phyloP scores from a whole-genome alignment of 2,888 invertebrate species.

The Eretmocerus hayati region DNA sequence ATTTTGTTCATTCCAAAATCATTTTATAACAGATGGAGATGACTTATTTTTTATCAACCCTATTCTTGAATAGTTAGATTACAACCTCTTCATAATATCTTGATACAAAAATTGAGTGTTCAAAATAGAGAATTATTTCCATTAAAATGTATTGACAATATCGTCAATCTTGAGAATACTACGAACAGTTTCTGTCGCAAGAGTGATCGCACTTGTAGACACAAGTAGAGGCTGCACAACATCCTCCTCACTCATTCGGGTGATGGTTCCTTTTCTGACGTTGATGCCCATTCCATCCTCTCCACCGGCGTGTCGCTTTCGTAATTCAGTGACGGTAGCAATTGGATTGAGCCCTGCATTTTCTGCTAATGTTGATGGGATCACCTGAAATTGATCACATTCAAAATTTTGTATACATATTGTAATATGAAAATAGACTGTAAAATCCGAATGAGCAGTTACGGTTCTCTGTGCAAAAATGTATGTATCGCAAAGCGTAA shows the following conservation, averaged over 20 bases:
- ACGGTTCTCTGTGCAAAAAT: too few species aligned
- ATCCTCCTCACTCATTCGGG: constrained; percentile 94
- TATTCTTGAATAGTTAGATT: too few species aligned
- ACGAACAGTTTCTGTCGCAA: constrained; percentile 94
- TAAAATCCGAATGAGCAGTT: too few species aligned
- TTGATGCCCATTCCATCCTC: constrained; percentile 89
- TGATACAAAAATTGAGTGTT: too few species aligned
- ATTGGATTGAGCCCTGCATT: constrained; percentile 91
- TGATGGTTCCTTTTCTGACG: constrained; percentile 91
- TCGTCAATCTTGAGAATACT: constrained; percentile 99
- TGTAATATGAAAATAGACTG: too few species aligned
- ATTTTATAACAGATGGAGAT: too few species aligned
- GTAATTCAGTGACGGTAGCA: constrained; percentile 91
- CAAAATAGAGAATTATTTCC: too few species aligned
- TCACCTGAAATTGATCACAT: constrained; percentile 51
- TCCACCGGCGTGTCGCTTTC: constrained; percentile 86
- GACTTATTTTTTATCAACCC: too few species aligned
- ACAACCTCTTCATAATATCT: too few species aligned
- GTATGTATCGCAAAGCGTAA: too few species aligned
- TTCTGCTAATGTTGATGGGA: constrained; percentile 85
- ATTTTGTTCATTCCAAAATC: too few species aligned
- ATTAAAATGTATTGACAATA: constrained; percentile 68
- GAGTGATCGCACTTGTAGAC: constrained; percentile 83
- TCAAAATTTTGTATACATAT: too few species aligned
- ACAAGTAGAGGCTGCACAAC: constrained; percentile 97